Evolutionary conservation across 2,113 vertebrate genomes (phyloP), one percentile per base, ranked within the genome.

Genomic region (Calypte anna): DNA sequence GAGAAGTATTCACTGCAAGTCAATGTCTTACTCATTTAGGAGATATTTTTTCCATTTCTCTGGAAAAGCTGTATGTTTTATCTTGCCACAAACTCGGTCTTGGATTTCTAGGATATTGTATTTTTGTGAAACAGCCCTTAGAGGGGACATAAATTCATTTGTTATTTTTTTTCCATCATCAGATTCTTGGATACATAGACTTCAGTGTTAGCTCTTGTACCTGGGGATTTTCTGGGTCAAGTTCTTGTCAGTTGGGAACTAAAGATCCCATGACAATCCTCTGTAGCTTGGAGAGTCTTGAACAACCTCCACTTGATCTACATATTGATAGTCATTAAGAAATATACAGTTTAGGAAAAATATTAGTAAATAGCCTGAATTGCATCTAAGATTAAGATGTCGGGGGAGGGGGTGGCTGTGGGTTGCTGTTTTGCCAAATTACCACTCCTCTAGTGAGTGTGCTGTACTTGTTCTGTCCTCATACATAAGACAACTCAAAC

Each of bases 111-210:
- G 70, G 91, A 82, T 88, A 80, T 73, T 44, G 31, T 31, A 33
- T 80, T 80, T 87, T 62, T 86, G 31, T 83, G 86, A 93, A 73
- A 77, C 82, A 77, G 68, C 79, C 84, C 36, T 95, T 76, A 75
- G 81, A 93, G 86, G 62, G 89, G 62, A 68, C n/a, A 14, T 10
- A 84, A 82, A 14, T 62, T 88, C 1, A 4, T 70, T 57, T 89
- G 53, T 50, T 27, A 3, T 27, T 15, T 86, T 25, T 25, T 78
- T 48, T 76, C 63, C 79, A n/a, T 59, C 64, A 43, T 68, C 66
- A 69, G 55, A 54, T 91, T 23, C 86, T 94, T 70, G 53, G 79
- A 85, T 83, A 92, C 70, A 91, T 43, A 88, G 86, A 44, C 59
- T 93, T 79, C 79, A 79, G 66, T 83, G 62, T 95, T 86, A 86